Conservation (phyloP, 2,113 vertebrate species). For the Serinus canaria region DNA sequence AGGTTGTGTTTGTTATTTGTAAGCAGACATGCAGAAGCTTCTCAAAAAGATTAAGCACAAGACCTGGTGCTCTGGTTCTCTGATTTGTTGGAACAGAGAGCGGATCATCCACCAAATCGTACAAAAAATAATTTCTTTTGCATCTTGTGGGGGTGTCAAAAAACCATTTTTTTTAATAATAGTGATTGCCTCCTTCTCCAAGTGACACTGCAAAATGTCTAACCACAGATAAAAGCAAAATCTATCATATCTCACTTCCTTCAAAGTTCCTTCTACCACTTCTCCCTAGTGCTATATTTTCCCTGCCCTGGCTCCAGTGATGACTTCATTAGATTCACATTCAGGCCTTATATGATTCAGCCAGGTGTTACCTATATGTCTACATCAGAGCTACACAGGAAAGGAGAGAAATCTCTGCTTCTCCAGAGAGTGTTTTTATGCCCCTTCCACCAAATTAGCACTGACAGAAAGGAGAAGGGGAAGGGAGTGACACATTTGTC, state of each 20-base stretch:
- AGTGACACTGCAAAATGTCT: not conserved
- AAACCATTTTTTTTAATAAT: not conserved
- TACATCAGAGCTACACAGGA: not conserved
- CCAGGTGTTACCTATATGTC: constrained; percentile 19
- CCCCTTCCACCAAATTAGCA: not conserved
- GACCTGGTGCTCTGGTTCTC: not conserved
- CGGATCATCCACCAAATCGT: not conserved
- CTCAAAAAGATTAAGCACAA: not conserved
- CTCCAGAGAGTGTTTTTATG: not conserved
- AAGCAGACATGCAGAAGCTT: not conserved
- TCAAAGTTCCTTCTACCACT: not conserved
- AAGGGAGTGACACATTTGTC: not conserved
- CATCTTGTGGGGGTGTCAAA: not conserved
- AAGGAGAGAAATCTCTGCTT: not conserved
- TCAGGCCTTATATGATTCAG: not conserved
- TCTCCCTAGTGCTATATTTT: not conserved
- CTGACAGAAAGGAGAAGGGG: not conserved
- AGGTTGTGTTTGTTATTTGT: not conserved
- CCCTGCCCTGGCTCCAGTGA: not conserved
- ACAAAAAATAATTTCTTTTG: not conserved
- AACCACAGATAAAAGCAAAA: not conserved
- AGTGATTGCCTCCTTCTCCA: not conserved
- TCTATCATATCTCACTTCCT: not conserved
- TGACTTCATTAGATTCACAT: constrained; percentile 7
- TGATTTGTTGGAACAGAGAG: not conserved